These are phyloP conservation scores for Xiphorhynchus elegans DNA, from an alignment of 2,113 vertebrate species.

Conservation along the genomic window DNA sequence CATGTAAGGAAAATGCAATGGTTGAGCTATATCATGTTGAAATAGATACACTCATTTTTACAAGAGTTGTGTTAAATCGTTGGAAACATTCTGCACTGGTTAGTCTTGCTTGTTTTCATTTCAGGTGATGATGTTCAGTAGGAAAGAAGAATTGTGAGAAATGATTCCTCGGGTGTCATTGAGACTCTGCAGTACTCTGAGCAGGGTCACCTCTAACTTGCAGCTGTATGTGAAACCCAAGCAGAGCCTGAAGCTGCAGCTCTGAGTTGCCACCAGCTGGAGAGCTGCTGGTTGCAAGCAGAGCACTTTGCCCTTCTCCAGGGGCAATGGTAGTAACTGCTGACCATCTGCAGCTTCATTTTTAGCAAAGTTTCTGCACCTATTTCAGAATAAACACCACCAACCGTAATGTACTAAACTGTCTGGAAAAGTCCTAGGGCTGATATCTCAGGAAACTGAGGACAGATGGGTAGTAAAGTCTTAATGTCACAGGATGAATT, in stretches of 20 bases:
- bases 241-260: constrained; percentile 28
- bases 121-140: constrained; percentile 13
- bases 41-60: constrained; percentile 65
- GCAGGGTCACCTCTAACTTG: constrained; percentile 40
- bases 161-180: constrained; percentile 53
- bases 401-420: background rate
- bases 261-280: constrained; percentile 1
- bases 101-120: constrained; percentile 68
- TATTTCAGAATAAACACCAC: constrained; percentile 13
- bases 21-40: constrained; percentile 42
- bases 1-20: constrained; percentile 43
- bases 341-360: constrained; percentile 42
- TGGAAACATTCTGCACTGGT: constrained; percentile 68
- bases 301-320: constrained; percentile 25
- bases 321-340: background rate
- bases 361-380: constrained; percentile 48
- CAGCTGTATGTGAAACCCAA: background rate
- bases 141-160: constrained; percentile 35
- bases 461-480: constrained; percentile 43
- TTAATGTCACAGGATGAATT: constrained; percentile 60
- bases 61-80: constrained; percentile 55
- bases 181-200: constrained; percentile 43
- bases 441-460: constrained; percentile 18
- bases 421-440: background rate
- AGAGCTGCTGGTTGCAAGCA: constrained; percentile 17